These are phyloP conservation scores for Xenentodon cancila DNA, from an alignment of 2,797 vertebrate species.

Conservation along the genomic window DNA sequence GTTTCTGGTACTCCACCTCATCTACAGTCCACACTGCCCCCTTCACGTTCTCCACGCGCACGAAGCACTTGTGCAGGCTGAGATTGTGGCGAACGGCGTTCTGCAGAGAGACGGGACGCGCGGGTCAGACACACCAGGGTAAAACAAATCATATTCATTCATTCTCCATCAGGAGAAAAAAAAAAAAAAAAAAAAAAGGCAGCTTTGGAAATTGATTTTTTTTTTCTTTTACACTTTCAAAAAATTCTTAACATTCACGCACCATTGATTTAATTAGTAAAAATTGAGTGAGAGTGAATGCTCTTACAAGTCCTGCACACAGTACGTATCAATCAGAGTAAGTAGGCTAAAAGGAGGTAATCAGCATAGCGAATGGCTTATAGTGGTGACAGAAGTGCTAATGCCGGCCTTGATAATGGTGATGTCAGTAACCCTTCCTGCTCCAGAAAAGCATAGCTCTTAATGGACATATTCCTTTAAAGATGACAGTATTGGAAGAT, in stretches of 20 bases:
- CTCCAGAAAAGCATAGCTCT: conserved; percentile 88
- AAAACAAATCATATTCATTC: conserved; percentile 55
- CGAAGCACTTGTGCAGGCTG: conserved; percentile 99
- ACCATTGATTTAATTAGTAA: conserved; percentile 83
- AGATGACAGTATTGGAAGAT: conserved; percentile 93
- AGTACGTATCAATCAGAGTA: conserved; percentile 83
- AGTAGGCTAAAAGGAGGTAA: conserved; percentile 83
- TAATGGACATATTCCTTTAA: conserved; percentile 93
- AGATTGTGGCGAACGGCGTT: conserved; percentile 99
- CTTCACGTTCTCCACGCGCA: conserved; percentile 99
- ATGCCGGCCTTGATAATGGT: conserved; percentile 95
- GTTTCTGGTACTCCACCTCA: conserved; percentile 99
- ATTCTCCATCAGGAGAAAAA: conserved; percentile 46
- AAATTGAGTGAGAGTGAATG: conserved; percentile 78
- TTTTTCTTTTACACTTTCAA: conserved; percentile 58
- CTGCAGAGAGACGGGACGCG: conserved; percentile 80
- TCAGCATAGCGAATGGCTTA: conserved; percentile 85
- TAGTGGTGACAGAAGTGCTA: conserved; percentile 92
- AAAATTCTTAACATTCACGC: conserved; percentile 79
- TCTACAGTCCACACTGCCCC: conserved; percentile 99
- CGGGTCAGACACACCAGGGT: conserved; percentile 56
- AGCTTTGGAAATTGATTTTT: conserved; percentile 61
- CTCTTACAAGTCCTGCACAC: conserved; percentile 80
- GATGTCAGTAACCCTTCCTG: conserved; percentile 91
- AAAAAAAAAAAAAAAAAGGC: conserved; percentile 12